Percentiles rank a stretch among this genome's conserved stretches.
These are phyloP conservation scores for Polylopha cassiicola DNA, from an alignment of 2,888 invertebrate genomes.

Conservation along the genomic window DNA sequence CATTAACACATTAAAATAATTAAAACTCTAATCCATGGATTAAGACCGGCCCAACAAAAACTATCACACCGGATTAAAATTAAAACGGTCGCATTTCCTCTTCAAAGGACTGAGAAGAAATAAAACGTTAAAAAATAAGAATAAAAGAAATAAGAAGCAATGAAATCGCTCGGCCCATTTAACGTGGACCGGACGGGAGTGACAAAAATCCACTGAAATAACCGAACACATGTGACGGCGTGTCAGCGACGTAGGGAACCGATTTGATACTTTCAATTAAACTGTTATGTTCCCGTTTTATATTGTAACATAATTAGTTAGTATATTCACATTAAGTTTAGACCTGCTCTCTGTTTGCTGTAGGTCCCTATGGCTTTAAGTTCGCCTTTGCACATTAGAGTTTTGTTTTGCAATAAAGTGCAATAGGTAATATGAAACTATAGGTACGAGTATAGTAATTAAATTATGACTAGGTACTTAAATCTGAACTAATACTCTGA, in stretches of 20 bases:
- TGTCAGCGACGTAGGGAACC: conserved; percentile 46
- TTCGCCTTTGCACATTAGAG: too few species aligned
- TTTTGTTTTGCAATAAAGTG: too few species aligned
- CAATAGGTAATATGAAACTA: too few species aligned
- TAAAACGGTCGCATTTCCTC: conserved; percentile 46
- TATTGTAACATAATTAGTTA: too few species aligned
- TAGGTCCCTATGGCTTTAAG: too few species aligned
- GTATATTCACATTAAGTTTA: too few species aligned
- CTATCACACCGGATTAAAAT: conserved; percentile 51
- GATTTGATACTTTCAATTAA: conserved; percentile 13
- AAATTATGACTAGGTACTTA: too few species aligned
- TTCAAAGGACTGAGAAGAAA: conserved; percentile 69
- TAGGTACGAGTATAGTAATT: too few species aligned
- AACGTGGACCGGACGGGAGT: conserved; percentile 73
- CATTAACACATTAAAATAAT: too few species aligned
- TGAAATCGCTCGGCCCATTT: conserved; percentile 74
- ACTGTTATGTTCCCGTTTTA: too few species aligned
- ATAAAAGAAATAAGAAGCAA: conserved; percentile 49
- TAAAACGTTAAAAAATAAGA: conserved; percentile 42
- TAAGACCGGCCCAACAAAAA: conserved; percentile 34
- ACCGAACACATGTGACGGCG: conserved; percentile 67
- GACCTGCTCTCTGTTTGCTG: too few species aligned
- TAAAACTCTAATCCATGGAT: conserved; percentile 17
- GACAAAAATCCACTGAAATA: conserved; percentile 76
- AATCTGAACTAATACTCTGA: too few species aligned